Percentiles rank a stretch among this genome's conserved stretches.
Evolutionary conservation across 1,140 invertebrate species (phyloP).

Genomic region (Dufourea novaeangliae): DNA sequence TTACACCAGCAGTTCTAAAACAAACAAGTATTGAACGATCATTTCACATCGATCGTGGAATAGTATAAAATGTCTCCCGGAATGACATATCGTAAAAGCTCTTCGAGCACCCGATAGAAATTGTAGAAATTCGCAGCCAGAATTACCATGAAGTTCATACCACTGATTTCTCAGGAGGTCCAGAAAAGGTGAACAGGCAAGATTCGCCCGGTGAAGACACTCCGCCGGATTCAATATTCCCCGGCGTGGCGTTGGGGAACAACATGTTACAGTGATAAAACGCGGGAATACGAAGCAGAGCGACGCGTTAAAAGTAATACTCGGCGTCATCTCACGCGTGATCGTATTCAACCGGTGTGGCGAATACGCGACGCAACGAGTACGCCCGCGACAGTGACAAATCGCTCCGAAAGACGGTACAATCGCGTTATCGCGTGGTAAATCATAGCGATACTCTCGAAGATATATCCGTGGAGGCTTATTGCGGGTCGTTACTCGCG

Average conservation of each 20-base stretch:
- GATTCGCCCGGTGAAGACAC: background rate
- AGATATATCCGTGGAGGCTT: conserved; percentile 53
- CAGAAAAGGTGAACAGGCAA: too few relatives aligned
- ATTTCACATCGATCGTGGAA: too few relatives aligned
- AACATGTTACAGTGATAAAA: background rate
- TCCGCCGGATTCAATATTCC: background rate
- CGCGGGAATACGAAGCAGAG: background rate
- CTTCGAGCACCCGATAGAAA: too few relatives aligned
- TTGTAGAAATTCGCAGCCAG: too few relatives aligned
- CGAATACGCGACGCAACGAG: background rate
- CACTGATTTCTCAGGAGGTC: too few relatives aligned
- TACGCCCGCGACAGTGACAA: conserved; percentile 38
- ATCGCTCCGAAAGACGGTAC: conserved; percentile 36
- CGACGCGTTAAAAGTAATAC: conserved; percentile 5
- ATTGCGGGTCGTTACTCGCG: conserved; percentile 33
- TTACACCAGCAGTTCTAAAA: too few relatives aligned
- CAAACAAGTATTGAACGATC: too few relatives aligned
- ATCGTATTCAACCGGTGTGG: conserved; percentile 11
- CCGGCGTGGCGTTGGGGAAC: too few relatives aligned
- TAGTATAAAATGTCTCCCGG: too few relatives aligned
- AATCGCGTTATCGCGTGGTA: conserved; percentile 48
- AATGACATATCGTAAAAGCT: too few relatives aligned
- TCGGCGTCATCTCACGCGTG: conserved; percentile 16
- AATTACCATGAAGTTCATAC: too few relatives aligned
- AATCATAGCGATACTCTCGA: conserved; percentile 47